A percentile compares a stretch with the other conserved stretches of the same genome.
Evolutionary conservation across 2,797 vertebrate species (phyloP).

Genomic region (Pangasius djambal): DNA sequence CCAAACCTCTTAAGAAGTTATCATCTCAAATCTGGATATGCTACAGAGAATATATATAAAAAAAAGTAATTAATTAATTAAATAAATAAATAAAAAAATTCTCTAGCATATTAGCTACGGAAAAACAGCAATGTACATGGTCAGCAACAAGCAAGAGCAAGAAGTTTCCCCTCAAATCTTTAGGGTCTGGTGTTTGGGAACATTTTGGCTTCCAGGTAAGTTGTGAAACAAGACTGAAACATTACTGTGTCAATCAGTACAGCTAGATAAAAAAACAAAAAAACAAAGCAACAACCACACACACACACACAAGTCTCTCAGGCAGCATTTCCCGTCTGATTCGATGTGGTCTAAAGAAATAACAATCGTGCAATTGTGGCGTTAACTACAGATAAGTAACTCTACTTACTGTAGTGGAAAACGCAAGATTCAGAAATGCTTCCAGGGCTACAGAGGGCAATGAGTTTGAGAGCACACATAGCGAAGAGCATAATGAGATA

Average conservation of each 20-base stretch:
- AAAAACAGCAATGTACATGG: background rate
- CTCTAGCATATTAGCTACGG: background rate
- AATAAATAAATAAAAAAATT: background rate
- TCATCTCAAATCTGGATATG: background rate
- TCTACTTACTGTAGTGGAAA: background rate
- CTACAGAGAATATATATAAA: background rate
- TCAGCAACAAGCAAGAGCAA: background rate
- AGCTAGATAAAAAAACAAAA: background rate
- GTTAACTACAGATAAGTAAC: too few relatives aligned
- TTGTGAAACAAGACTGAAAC: background rate
- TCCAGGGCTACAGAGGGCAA: conserved; percentile 4
- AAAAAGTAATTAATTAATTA: background rate
- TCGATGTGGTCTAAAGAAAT: background rate
- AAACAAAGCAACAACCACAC: background rate
- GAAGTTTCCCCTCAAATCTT: background rate
- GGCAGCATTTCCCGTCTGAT: background rate
- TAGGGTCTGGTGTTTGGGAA: background rate
- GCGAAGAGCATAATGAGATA: background rate
- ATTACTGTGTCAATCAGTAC: background rate
- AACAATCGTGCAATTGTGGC: background rate
- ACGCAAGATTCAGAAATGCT: background rate
- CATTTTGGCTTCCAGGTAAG: background rate
- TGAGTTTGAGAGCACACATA: background rate
- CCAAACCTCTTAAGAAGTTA: background rate
- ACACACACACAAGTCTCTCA: background rate